Base-by-base conservation (phyloP, 2,797 vertebrate genomes). In the Danionella dracula region DNA sequence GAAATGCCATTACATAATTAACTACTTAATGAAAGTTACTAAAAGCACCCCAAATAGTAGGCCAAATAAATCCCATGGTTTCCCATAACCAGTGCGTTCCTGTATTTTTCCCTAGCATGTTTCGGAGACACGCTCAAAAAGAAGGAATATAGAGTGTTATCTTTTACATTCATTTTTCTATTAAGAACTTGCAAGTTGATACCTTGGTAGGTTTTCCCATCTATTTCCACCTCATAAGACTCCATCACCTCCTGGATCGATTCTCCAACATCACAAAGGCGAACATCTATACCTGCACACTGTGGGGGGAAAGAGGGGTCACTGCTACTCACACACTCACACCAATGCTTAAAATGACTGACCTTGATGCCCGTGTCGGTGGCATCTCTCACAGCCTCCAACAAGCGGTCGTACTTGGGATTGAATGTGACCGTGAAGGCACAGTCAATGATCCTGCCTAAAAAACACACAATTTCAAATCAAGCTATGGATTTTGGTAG, bases 361-460 rank as follows among this genome's bases (percentile, higher is more conserved):
- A 98, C 97, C 93, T 91, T 97, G 85, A 99, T 97, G 86, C 97
- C 97, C 2, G 96, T 98, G 87, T 99, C 89, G 5, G 97, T 99
- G 66, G 96, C 97, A 76, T 99, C 97, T 83, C 89, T 97, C 82
- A 99, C 96, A 71, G 97, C 97, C 86, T 99, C 92, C 75, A 99
- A 90, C 80, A 99, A 86, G 59, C 86, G 86, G 81, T 99, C 96
- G 44, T 91, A 99, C 85, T 99, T 99, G 78, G 96, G 93, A 84
- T 97, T 99, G 85, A 99, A 99, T 4, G 94, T 98, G 84, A 99
- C 93, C 71, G 96, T 99, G 85, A 99, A 99, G 86, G 96, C 97
- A 89, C 96, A 99, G 84, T 99, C 97, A 83, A 99, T 98, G 82
- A 99, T 99, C 78, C 92, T 93, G 85, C 97, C 97, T 99, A 85